phyloP scores from a whole-genome alignment of 37 sponge, comb jelly and placozoan species.

The Spongia lamella region DNA sequence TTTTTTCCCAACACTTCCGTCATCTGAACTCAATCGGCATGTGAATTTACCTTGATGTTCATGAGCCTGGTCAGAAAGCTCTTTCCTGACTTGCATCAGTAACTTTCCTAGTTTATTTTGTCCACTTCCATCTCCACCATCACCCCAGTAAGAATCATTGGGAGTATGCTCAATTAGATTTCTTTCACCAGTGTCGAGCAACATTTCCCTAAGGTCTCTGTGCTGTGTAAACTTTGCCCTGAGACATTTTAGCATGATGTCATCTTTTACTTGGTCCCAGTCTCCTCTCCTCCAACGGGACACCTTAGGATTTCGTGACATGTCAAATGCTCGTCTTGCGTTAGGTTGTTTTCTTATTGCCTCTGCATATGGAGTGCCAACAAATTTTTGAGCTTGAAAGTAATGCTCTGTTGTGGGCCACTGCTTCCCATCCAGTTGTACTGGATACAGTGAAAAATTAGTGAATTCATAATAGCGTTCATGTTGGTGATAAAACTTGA shows the following conservation, averaged over 20 bases:
- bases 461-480: constrained; percentile 79
- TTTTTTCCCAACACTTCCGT: too few relatives aligned
- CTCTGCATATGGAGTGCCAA: constrained; percentile 69
- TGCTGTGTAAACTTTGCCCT: constrained; percentile 58
- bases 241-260: constrained; percentile 66
- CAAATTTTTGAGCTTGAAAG: constrained; percentile 85
- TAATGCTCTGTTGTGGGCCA: constrained; percentile 85
- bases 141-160: constrained; percentile 77
- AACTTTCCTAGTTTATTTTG: constrained; percentile 66
- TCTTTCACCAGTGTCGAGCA: constrained; percentile 44
- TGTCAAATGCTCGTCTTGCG: constrained; percentile 68
- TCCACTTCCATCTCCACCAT: constrained; percentile 75
- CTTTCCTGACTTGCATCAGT: constrained; percentile 57
- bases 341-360: constrained; percentile 4
- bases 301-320: constrained; percentile 30
- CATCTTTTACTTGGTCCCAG: constrained; percentile 68
- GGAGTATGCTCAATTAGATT: constrained; percentile 63
- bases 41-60: too few relatives aligned
- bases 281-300: constrained; percentile 51
- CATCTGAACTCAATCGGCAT: too few relatives aligned
- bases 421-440: constrained; percentile 29
- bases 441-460: constrained; percentile 48
- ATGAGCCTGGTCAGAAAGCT: not conserved
- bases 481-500: constrained; percentile 51
- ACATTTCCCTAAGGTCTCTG: constrained; percentile 15